Evolutionary conservation across 1,140 invertebrate genomes (phyloP).

Genomic region (Lepeophtheirus salmonis): DNA sequence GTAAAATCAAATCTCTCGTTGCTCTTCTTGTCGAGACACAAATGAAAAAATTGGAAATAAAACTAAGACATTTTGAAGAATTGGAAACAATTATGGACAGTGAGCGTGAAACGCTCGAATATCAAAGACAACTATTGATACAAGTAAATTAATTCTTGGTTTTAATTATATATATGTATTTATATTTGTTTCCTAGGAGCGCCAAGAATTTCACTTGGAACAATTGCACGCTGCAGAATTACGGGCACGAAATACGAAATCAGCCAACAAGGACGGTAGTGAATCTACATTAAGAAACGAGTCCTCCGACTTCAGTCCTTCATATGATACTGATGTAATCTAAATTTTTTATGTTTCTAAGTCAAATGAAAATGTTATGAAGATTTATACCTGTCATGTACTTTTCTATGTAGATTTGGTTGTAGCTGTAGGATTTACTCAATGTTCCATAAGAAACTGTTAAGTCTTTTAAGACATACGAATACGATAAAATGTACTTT

Average conservation of each 20-base stretch:
- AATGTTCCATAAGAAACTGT: no score
- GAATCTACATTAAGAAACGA: no score
- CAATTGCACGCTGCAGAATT: slow-evolving; percentile 92
- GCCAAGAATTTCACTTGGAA: slow-evolving; percentile 96
- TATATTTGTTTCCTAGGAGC: slow-evolving; percentile 41
- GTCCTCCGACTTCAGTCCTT: no score
- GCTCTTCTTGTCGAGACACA: slow-evolving; percentile 94
- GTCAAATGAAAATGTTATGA: no score
- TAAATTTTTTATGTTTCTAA: no score
- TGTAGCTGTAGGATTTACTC: no score
- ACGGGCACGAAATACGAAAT: slow-evolving; percentile 51
- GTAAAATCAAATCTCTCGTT: slow-evolving; percentile 92
- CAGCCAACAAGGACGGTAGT: no score
- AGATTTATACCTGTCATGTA: no score
- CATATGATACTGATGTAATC: no score
- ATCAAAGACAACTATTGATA: slow-evolving; percentile 89
- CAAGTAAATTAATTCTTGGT: neutral
- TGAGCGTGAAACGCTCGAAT: slow-evolving; percentile 84
- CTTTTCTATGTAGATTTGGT: no score
- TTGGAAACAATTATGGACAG: slow-evolving; percentile 96
- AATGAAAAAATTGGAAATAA: slow-evolving; percentile 95
- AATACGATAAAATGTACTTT: no score
- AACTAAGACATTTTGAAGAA: slow-evolving; percentile 93
- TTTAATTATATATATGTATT: neutral
- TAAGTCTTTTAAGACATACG: no score